These are phyloP conservation scores for Lacerta viridis DNA, from an alignment of 2,797 vertebrate genomes.

Conservation along the genomic window DNA sequence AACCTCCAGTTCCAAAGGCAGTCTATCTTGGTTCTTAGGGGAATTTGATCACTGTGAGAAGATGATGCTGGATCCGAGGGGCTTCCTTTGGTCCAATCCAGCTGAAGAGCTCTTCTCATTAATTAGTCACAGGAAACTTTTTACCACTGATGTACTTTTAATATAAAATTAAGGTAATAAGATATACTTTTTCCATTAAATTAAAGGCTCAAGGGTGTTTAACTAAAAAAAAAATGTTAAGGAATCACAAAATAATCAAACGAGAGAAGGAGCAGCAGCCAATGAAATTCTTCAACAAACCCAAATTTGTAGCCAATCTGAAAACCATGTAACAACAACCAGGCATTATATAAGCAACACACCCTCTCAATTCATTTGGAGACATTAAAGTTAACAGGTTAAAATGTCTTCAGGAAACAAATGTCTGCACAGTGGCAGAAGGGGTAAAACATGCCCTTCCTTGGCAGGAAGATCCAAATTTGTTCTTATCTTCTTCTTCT, in stretches of 20 bases:
- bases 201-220: neutral
- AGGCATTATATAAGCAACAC: no score
- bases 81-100: no score
- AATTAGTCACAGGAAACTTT: neutral
- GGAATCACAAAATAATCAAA: neutral
- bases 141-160: neutral
- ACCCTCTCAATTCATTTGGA: no score
- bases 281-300: no score
- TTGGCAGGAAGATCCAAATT: neutral
- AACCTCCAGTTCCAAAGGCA: no score
- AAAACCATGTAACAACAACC: no score
- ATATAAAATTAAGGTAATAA: neutral
- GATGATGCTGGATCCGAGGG: no score
- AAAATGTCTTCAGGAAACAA: neutral
- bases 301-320: no score
- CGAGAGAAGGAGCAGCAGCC: neutral
- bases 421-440: neutral
- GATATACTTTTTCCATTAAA: neutral
- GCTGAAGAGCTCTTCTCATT: no score
- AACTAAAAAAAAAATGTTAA: neutral
- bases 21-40: no score
- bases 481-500: no score
- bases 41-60: no score
- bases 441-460: fast-evolving
- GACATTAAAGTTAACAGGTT: neutral